Evolutionary conservation across 2,888 invertebrate species (phyloP).

Genomic region (Thymelicus lineola): DNA sequence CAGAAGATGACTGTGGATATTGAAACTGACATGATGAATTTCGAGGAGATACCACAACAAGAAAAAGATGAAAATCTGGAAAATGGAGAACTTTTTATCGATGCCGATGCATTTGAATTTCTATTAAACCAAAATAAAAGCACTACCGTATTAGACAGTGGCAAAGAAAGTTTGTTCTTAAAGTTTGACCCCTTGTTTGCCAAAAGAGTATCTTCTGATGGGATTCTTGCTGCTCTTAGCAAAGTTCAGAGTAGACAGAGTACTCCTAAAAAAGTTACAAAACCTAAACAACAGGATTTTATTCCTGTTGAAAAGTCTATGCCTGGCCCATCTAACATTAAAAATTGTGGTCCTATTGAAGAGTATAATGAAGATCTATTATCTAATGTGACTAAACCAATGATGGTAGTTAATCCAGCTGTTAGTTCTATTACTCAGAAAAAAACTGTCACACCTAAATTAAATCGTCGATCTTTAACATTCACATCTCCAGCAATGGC

Average conservation of each 20-base stretch:
- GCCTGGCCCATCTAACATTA: constrained; percentile 58
- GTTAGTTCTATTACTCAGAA: constrained; percentile 68
- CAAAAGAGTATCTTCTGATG: constrained; percentile 68
- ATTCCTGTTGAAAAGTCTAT: constrained; percentile 41
- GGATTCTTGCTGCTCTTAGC: constrained; percentile 63
- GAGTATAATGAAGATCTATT: constrained; percentile 59
- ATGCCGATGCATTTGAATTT: constrained; percentile 77
- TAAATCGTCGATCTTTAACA: constrained; percentile 72
- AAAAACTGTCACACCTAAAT: constrained; percentile 63
- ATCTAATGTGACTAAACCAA: constrained; percentile 70
- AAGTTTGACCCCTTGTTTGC: constrained; percentile 80
- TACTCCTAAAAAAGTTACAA: constrained; percentile 62
- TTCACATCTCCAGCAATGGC: constrained; percentile 82
- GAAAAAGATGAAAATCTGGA: constrained; percentile 59
- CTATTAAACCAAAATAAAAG: constrained; percentile 73
- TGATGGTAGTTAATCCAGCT: constrained; percentile 78
- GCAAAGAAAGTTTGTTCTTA: constrained; percentile 78
- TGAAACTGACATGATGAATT: constrained; percentile 62
- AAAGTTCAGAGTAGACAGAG: constrained; percentile 65
- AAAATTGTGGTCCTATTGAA: constrained; percentile 49
- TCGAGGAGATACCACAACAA: constrained; percentile 58
- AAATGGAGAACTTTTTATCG: constrained; percentile 73
- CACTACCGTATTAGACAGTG: constrained; percentile 69
- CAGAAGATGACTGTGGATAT: constrained; percentile 55
- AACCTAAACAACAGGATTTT: constrained; percentile 45